phyloP scores from a whole-genome alignment of 1,140 invertebrate species.

The Zeugodacus cucurbitae region DNA sequence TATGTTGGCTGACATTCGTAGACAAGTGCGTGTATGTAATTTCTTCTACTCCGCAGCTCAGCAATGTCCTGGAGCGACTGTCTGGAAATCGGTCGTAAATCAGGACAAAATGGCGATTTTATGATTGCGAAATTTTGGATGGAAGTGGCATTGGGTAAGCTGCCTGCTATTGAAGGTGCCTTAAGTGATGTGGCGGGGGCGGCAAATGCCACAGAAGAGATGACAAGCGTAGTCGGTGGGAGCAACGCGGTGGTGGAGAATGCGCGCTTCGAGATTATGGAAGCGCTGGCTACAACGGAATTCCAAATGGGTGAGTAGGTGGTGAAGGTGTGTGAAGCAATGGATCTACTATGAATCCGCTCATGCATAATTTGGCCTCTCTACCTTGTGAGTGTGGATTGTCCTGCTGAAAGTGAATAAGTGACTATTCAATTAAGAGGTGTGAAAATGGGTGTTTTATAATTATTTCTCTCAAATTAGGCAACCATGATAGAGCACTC shows the following conservation, averaged over 20 bases:
- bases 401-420: too few species aligned
- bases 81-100: conserved; percentile 56
- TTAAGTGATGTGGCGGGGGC: not conserved
- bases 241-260: not conserved
- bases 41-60: not conserved
- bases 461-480: conserved; percentile 43
- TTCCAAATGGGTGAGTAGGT: conserved; percentile 52
- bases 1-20: not conserved
- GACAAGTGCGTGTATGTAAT: not conserved
- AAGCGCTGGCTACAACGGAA: conserved; percentile 52
- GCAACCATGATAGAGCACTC: conserved; percentile 51
- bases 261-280: conserved; percentile 51
- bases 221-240: not conserved
- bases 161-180: conserved; percentile 42
- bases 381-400: too few species aligned
- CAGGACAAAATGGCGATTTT: conserved; percentile 50
- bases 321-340: not conserved
- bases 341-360: too few species aligned
- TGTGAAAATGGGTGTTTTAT: not conserved
- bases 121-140: conserved; percentile 58
- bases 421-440: too few species aligned
- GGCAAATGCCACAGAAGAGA: conserved; percentile 44
- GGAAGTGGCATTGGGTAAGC: conserved; percentile 53
- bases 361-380: not conserved
- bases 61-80: conserved; percentile 62